A percentile compares a stretch with the other conserved stretches of the same genome.
Conservation (phyloP, 2,797 vertebrate species). For the Varecia variegata region DNA sequence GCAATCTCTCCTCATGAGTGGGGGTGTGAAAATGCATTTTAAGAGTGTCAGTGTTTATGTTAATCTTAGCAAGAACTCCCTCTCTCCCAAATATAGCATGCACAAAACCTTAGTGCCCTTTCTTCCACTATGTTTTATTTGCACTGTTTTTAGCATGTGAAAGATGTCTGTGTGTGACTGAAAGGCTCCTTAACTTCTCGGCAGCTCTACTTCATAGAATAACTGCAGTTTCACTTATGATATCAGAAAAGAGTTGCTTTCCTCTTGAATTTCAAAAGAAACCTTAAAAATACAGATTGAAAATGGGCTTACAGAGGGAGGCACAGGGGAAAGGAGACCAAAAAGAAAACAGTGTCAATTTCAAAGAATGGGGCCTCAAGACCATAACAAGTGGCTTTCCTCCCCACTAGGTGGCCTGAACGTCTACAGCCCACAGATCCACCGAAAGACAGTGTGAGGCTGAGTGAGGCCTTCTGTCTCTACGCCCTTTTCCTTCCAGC, state of each 20-base stretch:
- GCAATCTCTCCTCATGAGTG: slow-evolving; percentile 76
- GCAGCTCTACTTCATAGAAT: background rate
- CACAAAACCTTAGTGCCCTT: slow-evolving; percentile 67
- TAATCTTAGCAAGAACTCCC: slow-evolving; percentile 76
- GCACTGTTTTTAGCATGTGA: slow-evolving; percentile 55
- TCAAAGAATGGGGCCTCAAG: slow-evolving; percentile 2
- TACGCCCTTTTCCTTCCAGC: background rate
- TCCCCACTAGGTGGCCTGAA: background rate
- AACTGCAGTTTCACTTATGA: slow-evolving; percentile 21
- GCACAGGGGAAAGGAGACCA: background rate
- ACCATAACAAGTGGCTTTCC: background rate
- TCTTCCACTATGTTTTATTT: slow-evolving; percentile 53
- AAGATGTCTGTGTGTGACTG: slow-evolving; percentile 53
- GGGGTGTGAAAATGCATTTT: slow-evolving; percentile 79
- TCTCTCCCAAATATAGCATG: slow-evolving; percentile 70
- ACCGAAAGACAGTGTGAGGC: background rate
- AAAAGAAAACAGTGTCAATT: background rate
- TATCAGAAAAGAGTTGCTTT: slow-evolving; percentile 53
- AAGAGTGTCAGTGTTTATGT: slow-evolving; percentile 72
- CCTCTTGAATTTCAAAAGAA: slow-evolving; percentile 64
- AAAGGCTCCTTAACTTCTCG: slow-evolving; percentile 57
- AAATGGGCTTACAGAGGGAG: slow-evolving; percentile 19
- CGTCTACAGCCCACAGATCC: background rate
- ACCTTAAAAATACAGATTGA: slow-evolving; percentile 50
- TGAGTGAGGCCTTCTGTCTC: background rate